phyloP scores from a whole-genome alignment of 1,140 invertebrate species.

The Apis mellifera region DNA sequence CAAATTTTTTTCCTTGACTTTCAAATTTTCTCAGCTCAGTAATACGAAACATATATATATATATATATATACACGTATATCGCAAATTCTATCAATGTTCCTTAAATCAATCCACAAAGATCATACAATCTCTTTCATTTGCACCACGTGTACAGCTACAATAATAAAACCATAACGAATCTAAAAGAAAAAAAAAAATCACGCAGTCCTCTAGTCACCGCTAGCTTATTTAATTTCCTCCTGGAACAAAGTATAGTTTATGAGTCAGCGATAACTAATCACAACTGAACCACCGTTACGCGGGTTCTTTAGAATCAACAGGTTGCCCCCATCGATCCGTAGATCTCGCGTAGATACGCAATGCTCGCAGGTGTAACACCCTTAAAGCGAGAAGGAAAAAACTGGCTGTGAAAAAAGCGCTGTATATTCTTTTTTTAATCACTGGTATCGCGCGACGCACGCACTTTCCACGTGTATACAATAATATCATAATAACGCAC shows the following conservation, averaged over 20 bases:
- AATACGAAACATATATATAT: too few relatives aligned
- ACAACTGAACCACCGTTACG: not conserved
- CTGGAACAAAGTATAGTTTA: conserved; percentile 8
- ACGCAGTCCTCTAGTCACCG: not conserved
- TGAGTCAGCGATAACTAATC: conserved; percentile 44
- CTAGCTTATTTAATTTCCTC: not conserved
- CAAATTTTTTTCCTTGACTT: not conserved
- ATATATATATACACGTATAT: not conserved
- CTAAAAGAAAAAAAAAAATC: not conserved
- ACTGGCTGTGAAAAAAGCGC: not conserved
- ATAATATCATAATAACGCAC: not conserved
- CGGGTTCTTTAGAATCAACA: conserved; percentile 14
- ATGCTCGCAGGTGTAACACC: conserved; percentile 50
- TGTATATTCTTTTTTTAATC: conserved; percentile 49
- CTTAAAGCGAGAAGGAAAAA: conserved; percentile 1
- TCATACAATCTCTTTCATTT: not conserved
- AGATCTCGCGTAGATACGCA: not conserved
- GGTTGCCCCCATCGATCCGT: conserved; percentile 43
- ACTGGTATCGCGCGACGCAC: conserved; percentile 30
- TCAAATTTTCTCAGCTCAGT: too few relatives aligned
- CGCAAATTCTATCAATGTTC: not conserved
- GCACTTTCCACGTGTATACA: conserved; percentile 33
- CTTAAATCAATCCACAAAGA: not conserved
- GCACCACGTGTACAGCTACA: not conserved
- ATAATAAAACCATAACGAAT: not conserved